phyloP scores from a whole-genome alignment of 2,797 vertebrate genomes.

The Zalophus californianus region DNA sequence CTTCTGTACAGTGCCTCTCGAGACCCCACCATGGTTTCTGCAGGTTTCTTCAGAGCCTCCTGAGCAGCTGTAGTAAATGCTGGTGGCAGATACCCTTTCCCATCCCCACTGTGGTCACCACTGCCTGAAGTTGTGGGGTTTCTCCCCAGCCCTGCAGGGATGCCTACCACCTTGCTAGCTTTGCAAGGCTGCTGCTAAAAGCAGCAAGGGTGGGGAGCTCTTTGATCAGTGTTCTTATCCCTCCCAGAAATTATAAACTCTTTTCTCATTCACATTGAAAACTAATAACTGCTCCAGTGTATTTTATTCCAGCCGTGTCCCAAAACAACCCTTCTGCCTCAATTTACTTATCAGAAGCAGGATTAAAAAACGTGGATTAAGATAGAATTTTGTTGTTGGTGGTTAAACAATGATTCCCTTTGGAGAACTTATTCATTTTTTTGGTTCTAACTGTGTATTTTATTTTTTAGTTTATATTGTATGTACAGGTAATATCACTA shows the following conservation, averaged over 20 bases:
- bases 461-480: slow-evolving; percentile 77
- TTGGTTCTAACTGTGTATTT: slow-evolving; percentile 53
- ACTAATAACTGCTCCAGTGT: neutral
- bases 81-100: neutral
- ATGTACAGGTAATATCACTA: slow-evolving; percentile 60
- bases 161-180: neutral
- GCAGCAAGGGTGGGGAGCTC: neutral
- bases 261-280: neutral
- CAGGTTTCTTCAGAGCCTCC: neutral
- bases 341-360: neutral
- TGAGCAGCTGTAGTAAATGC: neutral
- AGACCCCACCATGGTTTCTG: neutral
- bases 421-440: neutral
- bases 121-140: neutral
- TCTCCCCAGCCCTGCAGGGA: accelerated
- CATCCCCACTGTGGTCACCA: too few relatives aligned
- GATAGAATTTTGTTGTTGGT: slow-evolving; percentile 4
- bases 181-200: neutral
- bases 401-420: neutral
- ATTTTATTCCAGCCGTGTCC: neutral
- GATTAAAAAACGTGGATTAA: neutral
- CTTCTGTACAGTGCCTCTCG: accelerated
- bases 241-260: neutral
- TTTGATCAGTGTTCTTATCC: neutral
- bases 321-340: neutral